These are phyloP conservation scores for Zaprionus camerounensis DNA, from an alignment of 1,140 invertebrate species.

Conservation along the genomic window DNA sequence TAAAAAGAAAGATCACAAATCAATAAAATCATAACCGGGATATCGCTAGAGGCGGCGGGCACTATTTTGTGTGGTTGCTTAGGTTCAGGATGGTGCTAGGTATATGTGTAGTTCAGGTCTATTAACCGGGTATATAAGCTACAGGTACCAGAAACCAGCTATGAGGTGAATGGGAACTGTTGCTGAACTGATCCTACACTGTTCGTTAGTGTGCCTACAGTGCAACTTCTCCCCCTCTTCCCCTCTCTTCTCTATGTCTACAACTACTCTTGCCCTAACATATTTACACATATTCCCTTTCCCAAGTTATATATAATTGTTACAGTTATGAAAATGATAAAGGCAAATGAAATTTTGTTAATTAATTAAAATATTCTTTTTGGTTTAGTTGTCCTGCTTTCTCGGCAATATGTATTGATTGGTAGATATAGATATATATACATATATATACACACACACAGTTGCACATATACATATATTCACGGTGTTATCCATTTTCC, in stretches of 20 bases:
- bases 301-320: slow-evolving; percentile 6
- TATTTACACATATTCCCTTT: not conserved
- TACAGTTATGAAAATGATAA: slow-evolving; percentile 18
- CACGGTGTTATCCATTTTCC: slow-evolving; percentile 47
- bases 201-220: not conserved
- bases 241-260: not conserved
- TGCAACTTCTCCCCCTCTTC: not conserved
- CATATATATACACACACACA: slow-evolving; percentile 30
- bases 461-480: slow-evolving; percentile 48
- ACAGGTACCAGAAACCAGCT: slow-evolving; percentile 12
- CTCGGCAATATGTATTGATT: slow-evolving; percentile 76
- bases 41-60: slow-evolving; percentile 18
- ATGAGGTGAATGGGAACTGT: not conserved
- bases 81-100: slow-evolving; percentile 11
- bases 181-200: not conserved
- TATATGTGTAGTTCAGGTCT: slow-evolving; percentile 8
- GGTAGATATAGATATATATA: slow-evolving; percentile 14
- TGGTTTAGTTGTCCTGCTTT: slow-evolving; percentile 79
- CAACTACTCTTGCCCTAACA: not conserved
- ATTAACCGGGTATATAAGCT: slow-evolving; percentile 4
- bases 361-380: slow-evolving; percentile 34
- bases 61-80: slow-evolving; percentile 25
- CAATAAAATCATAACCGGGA: slow-evolving; percentile 21
- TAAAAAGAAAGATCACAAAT: slow-evolving; percentile 20
- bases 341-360: slow-evolving; percentile 23